These are phyloP conservation scores for Endotricha flammealis DNA, from an alignment of 2,888 invertebrate species.

Conservation along the genomic window DNA sequence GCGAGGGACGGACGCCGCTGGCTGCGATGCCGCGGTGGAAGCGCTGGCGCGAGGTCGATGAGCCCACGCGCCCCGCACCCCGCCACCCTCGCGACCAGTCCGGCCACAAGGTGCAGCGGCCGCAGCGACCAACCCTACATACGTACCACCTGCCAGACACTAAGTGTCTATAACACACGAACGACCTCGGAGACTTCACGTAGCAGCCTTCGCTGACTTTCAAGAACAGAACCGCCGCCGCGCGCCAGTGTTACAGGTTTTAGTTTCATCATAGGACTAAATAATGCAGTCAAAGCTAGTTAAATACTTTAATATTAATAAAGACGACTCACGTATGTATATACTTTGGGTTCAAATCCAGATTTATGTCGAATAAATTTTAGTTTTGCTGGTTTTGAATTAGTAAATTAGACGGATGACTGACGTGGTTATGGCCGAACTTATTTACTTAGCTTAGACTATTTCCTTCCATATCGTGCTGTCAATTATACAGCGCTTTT, in stretches of 20 bases:
- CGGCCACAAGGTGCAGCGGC: slow-evolving; percentile 70
- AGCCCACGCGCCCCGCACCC: slow-evolving; percentile 38
- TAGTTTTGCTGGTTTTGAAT: not conserved
- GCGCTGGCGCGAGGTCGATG: slow-evolving; percentile 64
- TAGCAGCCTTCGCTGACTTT: slow-evolving; percentile 31
- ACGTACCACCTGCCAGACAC: slow-evolving; percentile 74
- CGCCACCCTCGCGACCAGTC: slow-evolving; percentile 59
- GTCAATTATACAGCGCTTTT: not conserved
- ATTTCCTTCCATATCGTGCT: not conserved
- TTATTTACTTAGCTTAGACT: not conserved
- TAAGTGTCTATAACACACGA: slow-evolving; percentile 56
- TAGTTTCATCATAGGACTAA: not conserved
- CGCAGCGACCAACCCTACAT: slow-evolving; percentile 55
- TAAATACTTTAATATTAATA: not conserved
- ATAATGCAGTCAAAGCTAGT: not conserved
- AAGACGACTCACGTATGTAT: too few species aligned
- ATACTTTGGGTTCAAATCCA: too few species aligned
- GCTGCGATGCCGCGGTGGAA: slow-evolving; percentile 29
- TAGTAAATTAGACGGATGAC: not conserved
- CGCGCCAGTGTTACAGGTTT: not conserved
- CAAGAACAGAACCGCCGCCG: slow-evolving; percentile 17
- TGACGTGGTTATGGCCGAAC: not conserved
- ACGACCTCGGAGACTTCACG: slow-evolving; percentile 31
- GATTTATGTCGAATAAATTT: not conserved
- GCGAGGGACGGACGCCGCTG: slow-evolving; percentile 50